A percentile compares a stretch with the other conserved stretches of the same genome.
These are phyloP conservation scores for Aplocera efformata DNA, from an alignment of 2,888 invertebrate genomes.

Conservation along the genomic window DNA sequence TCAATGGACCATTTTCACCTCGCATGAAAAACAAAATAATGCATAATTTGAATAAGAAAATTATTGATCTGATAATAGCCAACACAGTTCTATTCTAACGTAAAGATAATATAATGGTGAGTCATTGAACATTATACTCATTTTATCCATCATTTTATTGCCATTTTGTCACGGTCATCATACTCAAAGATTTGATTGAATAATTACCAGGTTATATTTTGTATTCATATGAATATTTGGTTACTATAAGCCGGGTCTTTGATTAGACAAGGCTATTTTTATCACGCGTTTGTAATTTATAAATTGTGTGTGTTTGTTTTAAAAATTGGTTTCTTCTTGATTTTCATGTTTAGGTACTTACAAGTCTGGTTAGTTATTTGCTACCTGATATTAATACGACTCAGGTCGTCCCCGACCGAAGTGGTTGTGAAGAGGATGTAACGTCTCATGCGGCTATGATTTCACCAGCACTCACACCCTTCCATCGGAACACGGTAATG, in stretches of 20 bases:
- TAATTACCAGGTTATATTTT: constrained; percentile 9
- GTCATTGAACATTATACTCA: constrained; percentile 2
- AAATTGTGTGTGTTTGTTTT: constrained; percentile 7
- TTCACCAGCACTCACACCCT: too few relatives aligned
- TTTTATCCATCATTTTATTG: constrained; percentile 10
- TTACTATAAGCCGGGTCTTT: constrained; percentile 8
- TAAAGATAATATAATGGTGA: too few relatives aligned
- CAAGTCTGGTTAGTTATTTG: too few relatives aligned
- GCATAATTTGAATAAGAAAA: not conserved
- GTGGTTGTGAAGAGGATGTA: too few relatives aligned
- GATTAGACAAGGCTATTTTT: constrained; percentile 21
- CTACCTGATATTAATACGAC: too few relatives aligned
- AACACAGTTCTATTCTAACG: too few relatives aligned
- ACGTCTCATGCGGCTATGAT: too few relatives aligned
- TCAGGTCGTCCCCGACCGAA: too few relatives aligned
- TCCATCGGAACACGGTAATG: too few relatives aligned
- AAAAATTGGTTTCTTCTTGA: not conserved
- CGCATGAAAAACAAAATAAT: not conserved
- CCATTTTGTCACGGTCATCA: constrained; percentile 19
- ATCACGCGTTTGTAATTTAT: constrained; percentile 14
- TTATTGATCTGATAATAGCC: too few relatives aligned
- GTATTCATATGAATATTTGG: constrained; percentile 8
- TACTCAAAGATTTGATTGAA: constrained; percentile 18
- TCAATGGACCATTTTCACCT: too few relatives aligned
- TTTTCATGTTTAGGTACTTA: too few relatives aligned